Evolutionary conservation across 2,888 invertebrate species (phyloP), one percentile per base, ranked within the genome.

Genomic region (Drymonia ruficornis): DNA sequence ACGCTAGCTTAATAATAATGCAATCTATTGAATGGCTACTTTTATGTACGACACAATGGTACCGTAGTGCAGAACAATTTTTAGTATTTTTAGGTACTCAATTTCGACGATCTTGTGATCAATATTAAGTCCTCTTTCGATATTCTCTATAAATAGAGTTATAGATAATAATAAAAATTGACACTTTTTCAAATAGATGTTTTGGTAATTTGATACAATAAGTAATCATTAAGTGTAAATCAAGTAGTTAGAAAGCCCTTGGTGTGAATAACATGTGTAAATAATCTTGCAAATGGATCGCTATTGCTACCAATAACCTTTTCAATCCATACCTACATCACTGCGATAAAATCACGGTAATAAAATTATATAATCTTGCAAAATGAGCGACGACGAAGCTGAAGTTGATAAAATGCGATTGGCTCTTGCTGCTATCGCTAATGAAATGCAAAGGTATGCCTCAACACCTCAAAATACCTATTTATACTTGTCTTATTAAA

Each of bases 381-480:
- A 54, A 49, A 61, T 68, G 61, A 71, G 43, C 53, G 53, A 52
- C 40, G 49, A 61, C 7, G 55, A 59, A 31, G 44, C 46, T n/a
- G 70, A 73, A 54, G 52, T 49, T 36, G 63, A 72, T 16, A 60
- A 72, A 66, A 80, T 84, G 79, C 68, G 66, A 36, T 56, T 65
- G 28, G 78, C 85, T n/a, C 66, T 89, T 12, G 59, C 61, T 18
- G 72, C 76, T 31, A 87, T 88, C 50, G 84, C 83, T 34, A 61
- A 69, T 31, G 88, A 87, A 79, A 72, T 86, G 43, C 72, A 84
- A 72, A 79, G 71, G 86, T 85, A 62, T 45, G 58, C n/a, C n/a
- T n/a, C 23, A 23, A 6, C 23, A 23, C 23, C 4, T 23, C 63
- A 40, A 43, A 38, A 15, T 15, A 15, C 13, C 38, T 38, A 38